A percentile compares a stretch with the other conserved stretches of the same genome.
Evolutionary conservation across 1,140 invertebrate genomes (phyloP).

Genomic region (Platyura marginata): DNA sequence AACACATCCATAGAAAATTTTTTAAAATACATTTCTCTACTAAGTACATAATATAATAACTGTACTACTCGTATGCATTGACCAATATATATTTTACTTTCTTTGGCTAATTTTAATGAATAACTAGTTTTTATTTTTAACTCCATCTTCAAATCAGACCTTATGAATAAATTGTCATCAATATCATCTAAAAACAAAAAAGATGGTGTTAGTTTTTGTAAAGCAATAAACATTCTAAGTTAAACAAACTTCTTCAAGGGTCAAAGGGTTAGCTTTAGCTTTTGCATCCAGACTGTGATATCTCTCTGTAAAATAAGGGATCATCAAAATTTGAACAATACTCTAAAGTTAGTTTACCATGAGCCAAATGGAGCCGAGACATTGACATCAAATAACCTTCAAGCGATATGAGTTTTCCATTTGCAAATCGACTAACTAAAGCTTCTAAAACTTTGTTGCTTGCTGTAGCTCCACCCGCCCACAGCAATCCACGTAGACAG

Average conservation of each 20-base stretch:
- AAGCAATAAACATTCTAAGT: not conserved
- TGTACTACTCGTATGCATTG: too few species aligned
- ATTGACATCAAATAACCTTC: slow-evolving; percentile 49
- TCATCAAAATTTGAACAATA: not conserved
- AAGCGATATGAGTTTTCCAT: slow-evolving; percentile 35
- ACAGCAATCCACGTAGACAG: slow-evolving; percentile 38
- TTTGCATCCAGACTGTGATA: slow-evolving; percentile 52
- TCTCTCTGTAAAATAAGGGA: slow-evolving; percentile 33
- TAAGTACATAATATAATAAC: too few species aligned
- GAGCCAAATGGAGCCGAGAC: slow-evolving; percentile 48
- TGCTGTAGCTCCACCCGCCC: slow-evolving; percentile 47
- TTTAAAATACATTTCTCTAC: too few species aligned
- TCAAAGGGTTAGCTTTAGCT: slow-evolving; percentile 50
- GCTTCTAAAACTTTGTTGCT: slow-evolving; percentile 60
- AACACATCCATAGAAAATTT: too few species aligned
- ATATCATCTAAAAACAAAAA: slow-evolving; percentile 37
- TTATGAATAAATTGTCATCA: slow-evolving; percentile 54
- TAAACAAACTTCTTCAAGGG: slow-evolving; percentile 45
- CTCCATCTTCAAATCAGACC: too few species aligned
- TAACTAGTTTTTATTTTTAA: too few species aligned
- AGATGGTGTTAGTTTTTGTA: not conserved
- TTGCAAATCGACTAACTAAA: slow-evolving; percentile 44
- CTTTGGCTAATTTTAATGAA: too few species aligned
- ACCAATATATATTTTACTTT: too few species aligned
- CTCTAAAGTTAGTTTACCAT: slow-evolving; percentile 35